Evolutionary conservation across 92 coral and sea anemone genomes (phyloP).

Genomic region (Siderastrea radians): DNA sequence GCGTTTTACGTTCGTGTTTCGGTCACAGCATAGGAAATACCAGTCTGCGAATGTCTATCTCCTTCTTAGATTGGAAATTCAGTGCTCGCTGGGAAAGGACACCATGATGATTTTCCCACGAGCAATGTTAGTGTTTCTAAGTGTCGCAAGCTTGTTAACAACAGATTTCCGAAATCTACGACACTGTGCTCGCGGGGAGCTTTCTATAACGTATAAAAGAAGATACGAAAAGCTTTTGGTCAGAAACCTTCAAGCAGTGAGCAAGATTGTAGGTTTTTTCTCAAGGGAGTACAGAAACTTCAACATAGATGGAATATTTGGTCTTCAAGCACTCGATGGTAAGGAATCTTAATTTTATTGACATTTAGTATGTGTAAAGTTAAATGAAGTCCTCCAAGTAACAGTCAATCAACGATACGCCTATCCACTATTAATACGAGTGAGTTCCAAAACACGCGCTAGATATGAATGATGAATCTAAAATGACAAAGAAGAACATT

Average conservation of each 20-base stretch:
- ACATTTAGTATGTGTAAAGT: too few relatives aligned
- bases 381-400: too few relatives aligned
- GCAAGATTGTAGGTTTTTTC: slow-evolving; percentile 7
- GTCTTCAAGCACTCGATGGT: slow-evolving; percentile 33
- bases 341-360: neutral
- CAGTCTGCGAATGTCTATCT: too few relatives aligned
- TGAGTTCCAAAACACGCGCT: too few relatives aligned
- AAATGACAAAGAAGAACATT: too few relatives aligned
- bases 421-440: too few relatives aligned
- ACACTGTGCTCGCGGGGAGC: neutral
- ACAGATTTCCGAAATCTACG: neutral
- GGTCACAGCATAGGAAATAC: too few relatives aligned
- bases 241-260: neutral
- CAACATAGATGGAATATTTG: slow-evolving; percentile 27
- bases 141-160: neutral
- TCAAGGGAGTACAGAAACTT: slow-evolving; percentile 16
- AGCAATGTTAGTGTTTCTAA: neutral
- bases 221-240: neutral
- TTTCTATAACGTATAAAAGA: neutral
- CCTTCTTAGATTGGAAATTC: too few relatives aligned
- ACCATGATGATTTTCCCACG: neutral
- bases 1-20: too few relatives aligned
- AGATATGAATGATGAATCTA: too few relatives aligned
- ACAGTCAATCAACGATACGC: too few relatives aligned
- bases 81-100: too few relatives aligned